Evolutionary conservation across 2,113 vertebrate genomes (phyloP), one percentile per base, ranked within the genome.

Genomic region (Lutjanus erythropterus): DNA sequence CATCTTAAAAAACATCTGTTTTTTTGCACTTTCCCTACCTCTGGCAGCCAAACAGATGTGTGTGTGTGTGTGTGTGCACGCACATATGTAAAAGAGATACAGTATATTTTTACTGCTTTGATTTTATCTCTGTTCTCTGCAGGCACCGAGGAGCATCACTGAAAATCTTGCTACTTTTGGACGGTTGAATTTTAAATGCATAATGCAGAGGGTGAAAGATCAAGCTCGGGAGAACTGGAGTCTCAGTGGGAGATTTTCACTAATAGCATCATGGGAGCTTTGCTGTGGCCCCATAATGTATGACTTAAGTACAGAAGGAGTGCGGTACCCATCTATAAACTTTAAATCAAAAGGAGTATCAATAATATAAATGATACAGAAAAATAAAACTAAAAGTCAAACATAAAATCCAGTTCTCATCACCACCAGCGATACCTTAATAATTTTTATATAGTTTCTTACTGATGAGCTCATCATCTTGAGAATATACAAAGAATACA

Each of bases 11-110:
- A 25, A 23, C 41, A 44, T 19, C 41, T 60, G 58, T 21, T 23
- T 60, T 39, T 29, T 15, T 64, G 61, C 39, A 29, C 8, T 18
- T 27, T 8, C 37, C 7, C 4, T 10, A 25, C 23, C 37, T 25
- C n/a, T 4, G 7, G 12, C 37, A 61, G 39, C 23, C 1, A 37
- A 23, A 23, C 33, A 60, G 58, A 60, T 60, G 23, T 70, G 66
- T 33, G 39, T 46, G 52, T 35, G n/a, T n/a, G n/a, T n/a, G n/a
- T n/a, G n/a, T n/a, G n/a, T n/a, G n/a, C n/a, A n/a, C n/a, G 10
- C 39, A 33, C 69, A 71, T 33, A 47, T 60, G 55, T 37, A 33
- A 60, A 72, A 31, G 37, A 44, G 25, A 60, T 58, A 25, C 4
- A 23, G 37, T 23, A 3, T 35, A 10, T 31, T 33, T 66, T 31